Evolutionary conservation across 2,797 vertebrate species (phyloP).

Genomic region (Lepilemur septentrionalis): DNA sequence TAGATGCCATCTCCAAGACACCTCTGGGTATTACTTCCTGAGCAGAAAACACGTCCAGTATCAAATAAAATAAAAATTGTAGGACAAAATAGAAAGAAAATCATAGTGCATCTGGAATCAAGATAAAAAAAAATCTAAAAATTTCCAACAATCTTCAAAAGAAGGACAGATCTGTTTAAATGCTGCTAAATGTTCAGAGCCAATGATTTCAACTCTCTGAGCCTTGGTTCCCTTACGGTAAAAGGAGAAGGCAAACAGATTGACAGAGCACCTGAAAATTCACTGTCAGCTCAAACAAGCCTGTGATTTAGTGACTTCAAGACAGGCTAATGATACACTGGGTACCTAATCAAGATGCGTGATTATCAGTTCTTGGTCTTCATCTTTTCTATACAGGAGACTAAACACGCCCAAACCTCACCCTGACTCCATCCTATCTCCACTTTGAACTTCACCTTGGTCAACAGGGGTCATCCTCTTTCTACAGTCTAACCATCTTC

Average conservation of each 20-base stretch:
- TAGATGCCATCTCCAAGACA: neutral
- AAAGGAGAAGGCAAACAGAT: neutral
- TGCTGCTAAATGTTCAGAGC: neutral
- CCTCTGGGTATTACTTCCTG: neutral
- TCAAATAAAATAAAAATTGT: neutral
- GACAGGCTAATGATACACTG: neutral
- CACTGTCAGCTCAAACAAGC: neutral
- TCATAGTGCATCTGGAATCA: neutral
- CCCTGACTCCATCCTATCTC: neutral
- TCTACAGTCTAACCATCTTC: neutral
- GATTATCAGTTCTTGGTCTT: neutral
- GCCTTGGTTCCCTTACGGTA: neutral
- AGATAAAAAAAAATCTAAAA: neutral
- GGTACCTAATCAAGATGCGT: neutral
- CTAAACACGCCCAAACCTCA: neutral
- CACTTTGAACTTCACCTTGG: neutral
- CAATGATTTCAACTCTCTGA: neutral
- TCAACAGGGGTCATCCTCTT: neutral
- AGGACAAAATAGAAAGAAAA: neutral
- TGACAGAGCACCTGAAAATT: neutral
- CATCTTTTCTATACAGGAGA: neutral
- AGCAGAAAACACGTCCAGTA: neutral
- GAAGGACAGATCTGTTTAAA: neutral
- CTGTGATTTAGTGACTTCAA: neutral
- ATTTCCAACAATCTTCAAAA: neutral